Evolutionary conservation across 2,797 vertebrate species (phyloP).

Genomic region (Sylvia borin): DNA sequence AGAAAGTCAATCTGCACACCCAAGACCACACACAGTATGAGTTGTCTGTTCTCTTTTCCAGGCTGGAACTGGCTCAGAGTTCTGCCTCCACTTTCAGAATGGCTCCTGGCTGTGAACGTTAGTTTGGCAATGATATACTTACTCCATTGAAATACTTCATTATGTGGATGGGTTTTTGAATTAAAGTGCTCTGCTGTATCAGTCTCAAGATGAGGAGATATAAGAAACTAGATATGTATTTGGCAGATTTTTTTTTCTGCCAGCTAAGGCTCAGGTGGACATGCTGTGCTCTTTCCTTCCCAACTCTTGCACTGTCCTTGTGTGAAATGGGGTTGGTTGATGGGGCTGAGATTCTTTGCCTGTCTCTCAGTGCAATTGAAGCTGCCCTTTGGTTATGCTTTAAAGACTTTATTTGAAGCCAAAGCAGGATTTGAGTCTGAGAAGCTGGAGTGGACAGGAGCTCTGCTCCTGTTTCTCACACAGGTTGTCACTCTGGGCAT

Average conservation of each 20-base stretch:
- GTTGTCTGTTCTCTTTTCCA: neutral
- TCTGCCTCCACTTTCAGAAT: neutral
- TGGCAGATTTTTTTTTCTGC: neutral
- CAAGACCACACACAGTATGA: conserved; percentile 23
- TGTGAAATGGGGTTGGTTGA: neutral
- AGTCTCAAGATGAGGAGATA: neutral
- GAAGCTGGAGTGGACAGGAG: neutral
- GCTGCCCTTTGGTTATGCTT: neutral
- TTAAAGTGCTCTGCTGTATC: neutral
- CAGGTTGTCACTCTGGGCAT: neutral
- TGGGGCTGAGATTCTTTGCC: neutral
- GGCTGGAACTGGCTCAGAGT: neutral
- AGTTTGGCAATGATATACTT: neutral
- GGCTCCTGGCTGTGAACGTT: neutral
- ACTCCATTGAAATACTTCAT: neutral
- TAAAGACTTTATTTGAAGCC: neutral
- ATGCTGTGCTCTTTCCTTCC: neutral
- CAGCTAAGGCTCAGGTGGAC: neutral
- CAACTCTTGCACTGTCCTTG: neutral
- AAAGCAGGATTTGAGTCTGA: neutral
- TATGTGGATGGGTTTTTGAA: neutral
- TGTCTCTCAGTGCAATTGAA: neutral
- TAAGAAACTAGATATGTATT: neutral
- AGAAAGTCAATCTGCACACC: conserved; percentile 34
- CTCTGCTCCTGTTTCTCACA: neutral